A percentile compares a stretch with the other conserved stretches of the same genome.
These are phyloP conservation scores for Parazoanthus darwini DNA, from an alignment of 92 coral and sea anemone genomes.

Conservation along the genomic window DNA sequence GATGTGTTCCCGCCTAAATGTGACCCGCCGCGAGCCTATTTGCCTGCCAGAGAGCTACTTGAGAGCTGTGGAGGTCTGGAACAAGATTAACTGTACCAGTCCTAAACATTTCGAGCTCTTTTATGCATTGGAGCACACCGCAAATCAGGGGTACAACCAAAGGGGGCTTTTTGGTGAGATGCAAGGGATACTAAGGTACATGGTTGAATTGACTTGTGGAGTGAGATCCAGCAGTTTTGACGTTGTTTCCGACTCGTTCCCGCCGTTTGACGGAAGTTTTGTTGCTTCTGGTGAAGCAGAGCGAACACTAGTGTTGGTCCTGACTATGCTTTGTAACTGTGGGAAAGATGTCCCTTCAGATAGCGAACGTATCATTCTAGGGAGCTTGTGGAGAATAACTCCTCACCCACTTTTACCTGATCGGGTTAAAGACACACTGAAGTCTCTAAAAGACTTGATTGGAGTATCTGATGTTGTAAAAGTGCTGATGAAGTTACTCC, in stretches of 20 bases:
- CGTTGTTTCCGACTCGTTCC: constrained; percentile 50
- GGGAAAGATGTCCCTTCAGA: constrained; percentile 59
- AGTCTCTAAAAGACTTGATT: constrained; percentile 35
- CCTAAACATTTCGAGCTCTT: constrained; percentile 22
- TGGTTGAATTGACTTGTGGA: constrained; percentile 58
- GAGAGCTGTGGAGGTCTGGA: constrained; percentile 56
- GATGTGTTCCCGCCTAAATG: constrained; percentile 47
- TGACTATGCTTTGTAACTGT: constrained; percentile 88
- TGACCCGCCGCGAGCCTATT: background rate
- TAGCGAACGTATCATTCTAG: constrained; percentile 47
- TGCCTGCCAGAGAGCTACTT: constrained; percentile 73
- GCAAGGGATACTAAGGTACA: constrained; percentile 31
- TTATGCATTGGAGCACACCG: constrained; percentile 43
- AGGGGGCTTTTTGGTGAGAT: constrained; percentile 17
- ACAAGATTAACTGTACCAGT: constrained; percentile 17
- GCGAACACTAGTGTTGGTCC: constrained; percentile 66
- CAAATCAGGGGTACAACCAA: background rate
- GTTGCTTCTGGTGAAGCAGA: constrained; percentile 72
- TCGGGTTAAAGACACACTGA: constrained; percentile 52
- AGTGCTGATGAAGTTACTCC: constrained; percentile 51
- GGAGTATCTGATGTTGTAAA: constrained; percentile 59
- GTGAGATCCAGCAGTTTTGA: constrained; percentile 12
- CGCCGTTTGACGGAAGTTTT: background rate
- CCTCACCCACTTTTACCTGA: constrained; percentile 46
- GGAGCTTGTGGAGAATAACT: constrained; percentile 28